A percentile compares a stretch with the other conserved stretches of the same genome.
Conservation (phyloP, 2,797 vertebrate species). For the Enteromius unitaeniatus region DNA sequence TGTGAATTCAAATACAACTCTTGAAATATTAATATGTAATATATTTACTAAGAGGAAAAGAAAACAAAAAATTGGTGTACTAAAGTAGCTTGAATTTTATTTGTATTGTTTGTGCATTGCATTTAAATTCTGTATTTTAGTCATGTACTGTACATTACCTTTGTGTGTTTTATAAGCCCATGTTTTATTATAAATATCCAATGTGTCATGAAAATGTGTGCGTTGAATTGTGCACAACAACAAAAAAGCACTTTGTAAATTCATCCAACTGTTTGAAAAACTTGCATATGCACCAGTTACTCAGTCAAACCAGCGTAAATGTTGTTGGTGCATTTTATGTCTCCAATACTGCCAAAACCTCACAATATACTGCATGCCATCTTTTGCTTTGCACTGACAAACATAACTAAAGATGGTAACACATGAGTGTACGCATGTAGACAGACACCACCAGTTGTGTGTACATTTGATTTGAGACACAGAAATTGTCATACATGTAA, state of each 20-base stretch:
- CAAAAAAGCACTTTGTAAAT: background rate
- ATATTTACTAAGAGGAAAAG: background rate
- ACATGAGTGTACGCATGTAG: background rate
- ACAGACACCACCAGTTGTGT: background rate
- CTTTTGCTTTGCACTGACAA: background rate
- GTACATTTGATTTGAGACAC: background rate
- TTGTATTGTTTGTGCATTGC: background rate
- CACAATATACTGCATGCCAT: background rate
- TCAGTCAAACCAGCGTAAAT: background rate
- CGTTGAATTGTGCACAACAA: background rate
- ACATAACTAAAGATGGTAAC: background rate
- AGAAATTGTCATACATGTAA: background rate
- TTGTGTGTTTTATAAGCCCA: slow-evolving; percentile 6
- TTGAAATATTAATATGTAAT: slow-evolving; percentile 4
- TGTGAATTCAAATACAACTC: background rate
- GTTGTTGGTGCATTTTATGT: background rate
- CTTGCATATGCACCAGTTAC: background rate
- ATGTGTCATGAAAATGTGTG: background rate
- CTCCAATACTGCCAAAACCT: slow-evolving; percentile 28
- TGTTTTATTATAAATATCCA: slow-evolving; percentile 4
- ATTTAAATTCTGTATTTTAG: slow-evolving; percentile 19
- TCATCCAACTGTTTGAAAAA: background rate
- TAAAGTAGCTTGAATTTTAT: background rate
- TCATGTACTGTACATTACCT: background rate
- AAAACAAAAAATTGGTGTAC: background rate